Conservation (phyloP, 2,888 invertebrate genomes). For the Hemistola chrysoprasaria region DNA sequence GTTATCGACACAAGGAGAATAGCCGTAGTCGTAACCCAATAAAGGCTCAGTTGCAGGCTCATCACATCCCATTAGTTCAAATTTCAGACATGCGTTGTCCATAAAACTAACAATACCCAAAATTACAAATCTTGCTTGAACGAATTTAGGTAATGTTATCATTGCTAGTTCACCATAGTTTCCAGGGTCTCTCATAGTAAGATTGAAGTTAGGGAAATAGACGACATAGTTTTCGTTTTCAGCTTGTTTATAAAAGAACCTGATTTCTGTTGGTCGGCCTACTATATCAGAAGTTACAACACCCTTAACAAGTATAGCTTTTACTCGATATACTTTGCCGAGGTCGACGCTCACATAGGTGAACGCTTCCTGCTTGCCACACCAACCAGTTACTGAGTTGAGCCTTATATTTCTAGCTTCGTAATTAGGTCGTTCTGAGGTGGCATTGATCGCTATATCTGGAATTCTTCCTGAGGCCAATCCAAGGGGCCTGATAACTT, state of each 20-base stretch:
- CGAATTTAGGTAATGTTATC: slow-evolving; percentile 96
- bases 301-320: slow-evolving; percentile 96
- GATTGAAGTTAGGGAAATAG: slow-evolving; percentile 97
- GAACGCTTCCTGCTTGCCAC: slow-evolving; percentile 97
- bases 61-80: slow-evolving; percentile 97
- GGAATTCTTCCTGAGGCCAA: slow-evolving; percentile 95
- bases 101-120: slow-evolving; percentile 97
- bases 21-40: slow-evolving; percentile 96
- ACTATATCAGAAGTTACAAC: slow-evolving; percentile 97
- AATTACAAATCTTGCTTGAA: slow-evolving; percentile 96
- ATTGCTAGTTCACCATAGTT: slow-evolving; percentile 97
- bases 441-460: slow-evolving; percentile 97
- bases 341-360: slow-evolving; percentile 98
- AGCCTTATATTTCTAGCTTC: slow-evolving; percentile 94
- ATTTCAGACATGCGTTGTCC: slow-evolving; percentile 97
- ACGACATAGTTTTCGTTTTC: slow-evolving; percentile 97
- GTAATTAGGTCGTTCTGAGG: slow-evolving; percentile 95
- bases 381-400: slow-evolving; percentile 97
- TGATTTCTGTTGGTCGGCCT: slow-evolving; percentile 96
- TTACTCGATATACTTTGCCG: slow-evolving; percentile 95
- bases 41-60: slow-evolving; percentile 91
- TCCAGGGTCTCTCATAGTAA: slow-evolving; percentile 97
- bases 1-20: slow-evolving; percentile 97
- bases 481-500: slow-evolving; percentile 94
- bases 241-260: slow-evolving; percentile 98